phyloP scores from a whole-genome alignment of 2,113 vertebrate genomes.

The Cyphotilapia sp. region DNA sequence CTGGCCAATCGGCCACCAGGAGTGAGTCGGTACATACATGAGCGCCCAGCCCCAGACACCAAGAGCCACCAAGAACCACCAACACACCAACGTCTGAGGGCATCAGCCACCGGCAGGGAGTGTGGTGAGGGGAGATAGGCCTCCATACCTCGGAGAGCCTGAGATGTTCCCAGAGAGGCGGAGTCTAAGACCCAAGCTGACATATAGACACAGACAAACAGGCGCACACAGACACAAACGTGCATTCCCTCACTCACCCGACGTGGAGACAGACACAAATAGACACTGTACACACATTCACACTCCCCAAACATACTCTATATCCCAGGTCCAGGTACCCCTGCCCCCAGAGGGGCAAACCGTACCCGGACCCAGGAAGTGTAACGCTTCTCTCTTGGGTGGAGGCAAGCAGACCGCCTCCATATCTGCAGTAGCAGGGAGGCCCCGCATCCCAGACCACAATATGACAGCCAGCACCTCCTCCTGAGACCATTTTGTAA shows the following conservation, averaged over 20 bases:
- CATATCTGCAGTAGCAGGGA: background rate
- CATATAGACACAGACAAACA: too few relatives aligned
- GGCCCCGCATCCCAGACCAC: background rate
- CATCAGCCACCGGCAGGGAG: background rate
- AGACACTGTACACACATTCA: background rate
- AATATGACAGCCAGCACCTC: background rate
- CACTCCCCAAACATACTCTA: background rate
- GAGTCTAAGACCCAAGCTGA: rapidly evolving
- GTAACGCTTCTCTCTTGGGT: rapidly evolving
- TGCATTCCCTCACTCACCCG: too few relatives aligned
- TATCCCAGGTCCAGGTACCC: background rate
- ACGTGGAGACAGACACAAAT: too few relatives aligned
- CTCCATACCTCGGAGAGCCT: rapidly evolving
- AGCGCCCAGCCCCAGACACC: background rate
- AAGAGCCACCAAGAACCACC: background rate
- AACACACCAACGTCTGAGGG: background rate
- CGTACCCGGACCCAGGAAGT: background rate
- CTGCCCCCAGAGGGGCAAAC: background rate
- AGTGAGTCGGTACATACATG: background rate
- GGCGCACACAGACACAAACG: too few relatives aligned
- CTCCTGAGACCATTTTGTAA: background rate
- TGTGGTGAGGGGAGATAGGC: background rate
- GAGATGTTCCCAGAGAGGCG: background rate
- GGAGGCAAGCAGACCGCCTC: background rate
- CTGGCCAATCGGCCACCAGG: background rate